Percentiles rank a stretch among this genome's conserved stretches.
Conservation (phyloP, 2,797 vertebrate species). For the Enteromius thamalakanensis region DNA sequence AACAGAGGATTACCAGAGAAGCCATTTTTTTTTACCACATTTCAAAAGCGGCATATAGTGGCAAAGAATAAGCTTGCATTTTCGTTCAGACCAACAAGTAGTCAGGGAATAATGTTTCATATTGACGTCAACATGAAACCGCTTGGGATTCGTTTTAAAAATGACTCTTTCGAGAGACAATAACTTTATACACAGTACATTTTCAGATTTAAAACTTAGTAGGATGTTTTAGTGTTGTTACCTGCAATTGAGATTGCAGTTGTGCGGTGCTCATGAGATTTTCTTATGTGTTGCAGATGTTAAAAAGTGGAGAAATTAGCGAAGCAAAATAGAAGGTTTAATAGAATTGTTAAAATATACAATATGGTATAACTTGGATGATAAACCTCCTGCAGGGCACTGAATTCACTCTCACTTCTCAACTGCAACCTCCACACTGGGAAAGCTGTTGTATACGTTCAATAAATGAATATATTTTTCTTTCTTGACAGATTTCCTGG, state of each 20-base stretch:
- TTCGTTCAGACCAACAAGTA: too few relatives aligned
- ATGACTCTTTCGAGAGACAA: too few relatives aligned
- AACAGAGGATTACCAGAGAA: too few relatives aligned
- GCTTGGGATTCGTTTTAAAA: too few relatives aligned
- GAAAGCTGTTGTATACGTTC: slow-evolving; percentile 3
- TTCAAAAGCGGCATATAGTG: too few relatives aligned
- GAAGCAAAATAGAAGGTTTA: background rate
- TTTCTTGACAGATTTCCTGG: slow-evolving; percentile 30
- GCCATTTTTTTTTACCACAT: too few relatives aligned
- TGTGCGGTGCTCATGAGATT: background rate
- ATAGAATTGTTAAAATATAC: background rate
- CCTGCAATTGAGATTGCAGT: background rate
- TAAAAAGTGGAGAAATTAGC: background rate
- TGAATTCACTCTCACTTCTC: background rate
- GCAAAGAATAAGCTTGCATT: too few relatives aligned
- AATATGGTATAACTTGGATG: background rate
- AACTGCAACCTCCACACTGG: background rate
- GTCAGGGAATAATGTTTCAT: too few relatives aligned
- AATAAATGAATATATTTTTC: slow-evolving; percentile 6
- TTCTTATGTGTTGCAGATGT: slow-evolving; percentile 8
- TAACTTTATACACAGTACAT: too few relatives aligned
- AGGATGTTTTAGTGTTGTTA: too few relatives aligned
- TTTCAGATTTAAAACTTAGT: too few relatives aligned
- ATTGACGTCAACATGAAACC: too few relatives aligned
- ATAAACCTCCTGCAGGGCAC: background rate